Evolutionary conservation across 2,797 vertebrate genomes (phyloP), one percentile per base, ranked within the genome.

Genomic region (Molothrus ater): DNA sequence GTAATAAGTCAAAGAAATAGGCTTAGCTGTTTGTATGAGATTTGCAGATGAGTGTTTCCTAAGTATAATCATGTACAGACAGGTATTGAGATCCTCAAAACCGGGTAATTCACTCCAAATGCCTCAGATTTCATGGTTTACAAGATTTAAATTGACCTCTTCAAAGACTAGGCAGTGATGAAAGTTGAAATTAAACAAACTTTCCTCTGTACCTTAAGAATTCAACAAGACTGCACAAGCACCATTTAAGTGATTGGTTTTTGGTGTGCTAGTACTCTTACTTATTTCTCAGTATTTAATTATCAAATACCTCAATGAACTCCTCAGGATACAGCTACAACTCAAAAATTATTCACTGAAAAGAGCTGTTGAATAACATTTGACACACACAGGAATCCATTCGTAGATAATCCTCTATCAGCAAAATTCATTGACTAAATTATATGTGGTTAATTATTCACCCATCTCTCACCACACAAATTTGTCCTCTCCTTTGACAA

Each of bases 341-440:
- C 72, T 80, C 56, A 75, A 69, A 84, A 78, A 80, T 74, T 80
- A 88, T 91, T 94, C 85, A 88, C 59, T 80, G 74, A 85, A 93
- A 88, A 78, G 53, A 57, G 80, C 43, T 84, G 81, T 29, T 86
- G 91, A 94, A 51, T 73, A 83, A 82, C 68, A 93, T 80, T 78
- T 72, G 29, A 92, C 51, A 75, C 48, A 70, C 32, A 57, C 10
- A 72, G 4, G 11, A 84, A 85, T 65, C 65, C 65, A 86, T 87
- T 91, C 80, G 73, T 45, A 74, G 61, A 88, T 66, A 83, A 79
- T 50, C 32, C 70, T 63, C 53, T 45, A 76, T 86, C 85, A 95
- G 63, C 42, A 68, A 88, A 95, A 88, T 75, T 79, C 40, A 81
- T 72, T 83, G 66, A 93, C 63, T 94, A 90, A 88, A 88, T 91